Evolutionary conservation across 2,113 vertebrate species (phyloP), one percentile per base, ranked within the genome.

Genomic region (Cepphus grylle): DNA sequence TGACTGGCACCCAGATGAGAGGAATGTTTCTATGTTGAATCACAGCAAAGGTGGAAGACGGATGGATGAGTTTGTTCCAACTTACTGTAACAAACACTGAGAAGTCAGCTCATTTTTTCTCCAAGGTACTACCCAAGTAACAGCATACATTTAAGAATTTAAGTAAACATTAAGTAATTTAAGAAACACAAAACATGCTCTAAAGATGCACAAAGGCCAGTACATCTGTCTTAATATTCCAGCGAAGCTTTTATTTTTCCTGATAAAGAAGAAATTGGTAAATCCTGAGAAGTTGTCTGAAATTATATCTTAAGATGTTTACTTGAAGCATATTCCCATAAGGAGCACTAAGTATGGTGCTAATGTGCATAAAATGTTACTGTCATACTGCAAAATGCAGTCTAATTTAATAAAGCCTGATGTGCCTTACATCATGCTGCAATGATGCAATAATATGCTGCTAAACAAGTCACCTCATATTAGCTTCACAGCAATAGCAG

Each of bases 351-450:
- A 96, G 53, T 73, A 83, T 92, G 56, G 81, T 95, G 66, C 91
- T 97, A 97, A 98, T 94, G 93, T 91, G 96, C 94, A 94, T 93
- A 91, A 97, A 97, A 93, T 42, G 88, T 82, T 97, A 86, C 94
- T 93, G 97, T 97, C 96, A 97, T 97, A 91, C 89, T 96, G 55
- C 63, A 98, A 96, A 97, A 94, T 86, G 97, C 94, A 96, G 76
- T 63, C 91, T 98, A 97, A 98, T 97, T 98, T 96, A 98, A 98
- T 98, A 97, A 98, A 89, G 97, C 89, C 77, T 96, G 96, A 96
- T 97, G 91, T 92, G 93, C 96, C 97, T 97, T 98, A 95, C 96
- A 98, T 98, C 97, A 97, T 96, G 97, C 87, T 95, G 95, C 97
- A 97, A 93, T 97, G 97, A 98, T 98, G 96, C 96, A 98, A 97